These are phyloP conservation scores for Panorpa germanica DNA, from an alignment of 2,888 invertebrate genomes.

Conservation along the genomic window DNA sequence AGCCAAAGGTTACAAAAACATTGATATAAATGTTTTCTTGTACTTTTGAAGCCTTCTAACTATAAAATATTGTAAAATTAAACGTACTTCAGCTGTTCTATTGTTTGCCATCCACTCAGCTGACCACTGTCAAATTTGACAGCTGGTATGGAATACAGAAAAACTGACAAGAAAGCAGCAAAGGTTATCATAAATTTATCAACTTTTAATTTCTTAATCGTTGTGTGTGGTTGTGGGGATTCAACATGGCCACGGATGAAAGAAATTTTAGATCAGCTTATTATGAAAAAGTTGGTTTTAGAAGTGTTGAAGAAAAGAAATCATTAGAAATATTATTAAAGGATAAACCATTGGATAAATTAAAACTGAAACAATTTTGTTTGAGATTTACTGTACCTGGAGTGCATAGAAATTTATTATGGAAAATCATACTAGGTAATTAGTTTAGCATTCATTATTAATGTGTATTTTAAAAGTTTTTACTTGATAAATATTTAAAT, in stretches of 20 bases:
- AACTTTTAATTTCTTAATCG: no score
- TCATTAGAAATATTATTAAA: conserved; percentile 75
- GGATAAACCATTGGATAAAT: conserved; percentile 61
- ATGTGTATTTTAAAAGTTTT: neutral
- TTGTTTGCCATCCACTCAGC: no score
- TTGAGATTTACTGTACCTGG: conserved; percentile 68
- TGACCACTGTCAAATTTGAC: no score
- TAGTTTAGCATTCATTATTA: conserved; percentile 4
- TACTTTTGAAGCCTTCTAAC: no score
- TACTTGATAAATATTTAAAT: neutral
- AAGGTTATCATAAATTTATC: no score
- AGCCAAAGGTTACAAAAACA: no score
- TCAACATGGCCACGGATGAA: conserved; percentile 41
- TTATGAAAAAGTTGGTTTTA: conserved; percentile 76
- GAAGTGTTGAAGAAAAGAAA: conserved; percentile 79
- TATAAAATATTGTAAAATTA: no score
- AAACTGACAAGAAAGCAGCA: no score
- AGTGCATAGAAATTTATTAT: conserved; percentile 52
- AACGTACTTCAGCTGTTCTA: no score
- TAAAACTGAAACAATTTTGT: conserved; percentile 70
- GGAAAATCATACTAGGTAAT: conserved; percentile 69
- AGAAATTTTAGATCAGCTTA: conserved; percentile 67
- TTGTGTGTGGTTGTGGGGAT: no score
- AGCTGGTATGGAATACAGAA: no score
- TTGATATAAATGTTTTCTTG: no score